Evolutionary conservation across 2,797 vertebrate genomes (phyloP).

Genomic region (Ispidina lecontei): DNA sequence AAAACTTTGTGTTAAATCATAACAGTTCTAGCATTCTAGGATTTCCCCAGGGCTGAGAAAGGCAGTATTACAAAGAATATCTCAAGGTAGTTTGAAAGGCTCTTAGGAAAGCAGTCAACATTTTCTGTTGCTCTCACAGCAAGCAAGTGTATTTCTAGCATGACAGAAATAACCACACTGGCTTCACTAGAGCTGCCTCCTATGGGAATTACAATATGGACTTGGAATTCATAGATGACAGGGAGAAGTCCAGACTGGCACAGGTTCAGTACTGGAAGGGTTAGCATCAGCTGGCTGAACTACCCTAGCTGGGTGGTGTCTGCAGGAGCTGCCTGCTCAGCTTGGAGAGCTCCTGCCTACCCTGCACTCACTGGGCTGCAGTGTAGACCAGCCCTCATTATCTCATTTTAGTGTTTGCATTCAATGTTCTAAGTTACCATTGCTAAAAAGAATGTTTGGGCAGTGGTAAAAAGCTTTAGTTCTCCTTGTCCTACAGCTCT

Average conservation of each 20-base stretch:
- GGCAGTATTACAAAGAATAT: not conserved
- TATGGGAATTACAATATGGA: not conserved
- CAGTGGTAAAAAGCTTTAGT: not conserved
- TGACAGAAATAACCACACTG: not conserved
- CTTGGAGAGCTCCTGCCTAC: not conserved
- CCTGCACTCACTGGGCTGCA: not conserved
- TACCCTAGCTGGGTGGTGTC: not conserved
- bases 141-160: not conserved
- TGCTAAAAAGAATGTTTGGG: not conserved
- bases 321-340: not conserved
- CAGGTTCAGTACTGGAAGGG: not conserved
- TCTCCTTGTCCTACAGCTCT: not conserved
- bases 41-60: not conserved
- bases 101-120: not conserved
- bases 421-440: not conserved
- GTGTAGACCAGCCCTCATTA: rapidly evolving
- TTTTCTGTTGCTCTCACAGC: not conserved
- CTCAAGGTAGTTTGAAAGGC: not conserved
- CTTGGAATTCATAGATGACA: not conserved
- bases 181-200: not conserved
- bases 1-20: not conserved
- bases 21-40: not conserved
- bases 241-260: rapidly evolving
- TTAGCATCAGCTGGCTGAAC: no score
- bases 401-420: not conserved